Evolutionary conservation across 2,888 invertebrate genomes (phyloP), one percentile per base, ranked within the genome.

Genomic region (Panorpa germanica): DNA sequence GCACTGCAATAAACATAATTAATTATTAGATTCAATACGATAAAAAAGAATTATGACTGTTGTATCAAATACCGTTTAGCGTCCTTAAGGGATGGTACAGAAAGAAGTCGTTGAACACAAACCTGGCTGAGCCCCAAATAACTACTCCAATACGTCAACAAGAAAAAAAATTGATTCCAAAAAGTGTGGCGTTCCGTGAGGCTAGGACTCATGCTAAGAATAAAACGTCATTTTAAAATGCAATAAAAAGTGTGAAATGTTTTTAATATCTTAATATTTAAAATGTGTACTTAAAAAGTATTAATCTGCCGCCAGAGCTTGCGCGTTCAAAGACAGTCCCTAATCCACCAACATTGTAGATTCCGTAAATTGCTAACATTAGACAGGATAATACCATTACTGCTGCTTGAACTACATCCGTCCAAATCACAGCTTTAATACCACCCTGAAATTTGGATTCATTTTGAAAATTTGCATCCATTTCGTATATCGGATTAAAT

Each of bases 111-210:
- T 42, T 77, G 76, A 1, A 77, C 72, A 59, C 72, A 71, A 29
- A 70, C 70, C 49, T 77, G 77, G 51, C 74, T 72, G 8, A 71
- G 62, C 9, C 70, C 62, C 41, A 73, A 68, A 41, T 70, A 66
- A 2, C 67, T 57, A 6, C 65, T 57, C 63, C 68, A 70, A 35
- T 65, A 58, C 5, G 63, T 45, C 23, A 63, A 58, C 8, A 68
- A 67, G 8, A 64, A 62, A 29, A 68, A 48, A 9, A 65, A 43
- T 16, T 66, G 58, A 23, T 67, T 61, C 67, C 72, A 75, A 9
- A 74, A 53, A 0, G 73, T 67, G 34, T 68, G 65, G 16, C 76
- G 57, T 23, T 63, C 60, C 28, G 61, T 63, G 10, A 65, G 57
- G 41, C 71, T 69, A 1, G 65, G 48, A 40, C 59, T 59, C 39